phyloP scores from a whole-genome alignment of 2,888 invertebrate species.

The Oscheius sp. region DNA sequence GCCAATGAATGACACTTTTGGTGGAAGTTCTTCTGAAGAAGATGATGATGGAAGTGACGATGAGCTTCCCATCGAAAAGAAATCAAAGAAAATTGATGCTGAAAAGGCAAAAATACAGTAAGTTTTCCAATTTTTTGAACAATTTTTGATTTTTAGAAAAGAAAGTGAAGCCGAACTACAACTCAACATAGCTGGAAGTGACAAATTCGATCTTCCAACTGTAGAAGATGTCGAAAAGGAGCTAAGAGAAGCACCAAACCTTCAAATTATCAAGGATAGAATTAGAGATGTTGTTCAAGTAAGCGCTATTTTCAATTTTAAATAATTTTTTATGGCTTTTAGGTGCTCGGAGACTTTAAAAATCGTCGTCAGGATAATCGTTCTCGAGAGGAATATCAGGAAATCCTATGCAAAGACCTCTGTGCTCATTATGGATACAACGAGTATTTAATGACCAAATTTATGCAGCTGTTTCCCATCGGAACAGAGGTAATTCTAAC shows the following conservation, averaged over 20 bases:
- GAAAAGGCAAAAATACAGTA: conserved; percentile 31
- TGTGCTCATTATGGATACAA: conserved; percentile 96
- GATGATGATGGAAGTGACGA: conserved; percentile 30
- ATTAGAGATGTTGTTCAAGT: conserved; percentile 66
- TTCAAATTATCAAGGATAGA: conserved; percentile 61
- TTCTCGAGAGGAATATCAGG: conserved; percentile 54
- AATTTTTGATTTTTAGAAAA: conserved; percentile 33
- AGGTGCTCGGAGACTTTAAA: conserved; percentile 63
- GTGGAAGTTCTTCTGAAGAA: conserved; percentile 4
- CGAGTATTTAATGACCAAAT: conserved; percentile 88
- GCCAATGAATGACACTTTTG: conserved; percentile 31
- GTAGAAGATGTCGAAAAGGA: conserved; percentile 64
- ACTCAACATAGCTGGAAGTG: conserved; percentile 57
- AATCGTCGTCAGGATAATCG: conserved; percentile 54
- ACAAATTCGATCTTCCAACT: conserved; percentile 55
- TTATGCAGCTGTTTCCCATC: conserved; percentile 86
- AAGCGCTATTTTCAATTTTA: background rate
- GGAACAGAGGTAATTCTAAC: conserved; percentile 59
- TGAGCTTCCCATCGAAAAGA: conserved; percentile 49
- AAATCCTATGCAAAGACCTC: conserved; percentile 77
- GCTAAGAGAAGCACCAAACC: conserved; percentile 53
- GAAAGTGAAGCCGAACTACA: conserved; percentile 65
- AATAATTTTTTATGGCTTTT: background rate
- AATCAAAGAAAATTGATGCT: conserved; percentile 49
- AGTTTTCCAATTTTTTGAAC: background rate